Base-by-base conservation (phyloP, 2,113 vertebrate genomes). In the Strigops habroptila region DNA sequence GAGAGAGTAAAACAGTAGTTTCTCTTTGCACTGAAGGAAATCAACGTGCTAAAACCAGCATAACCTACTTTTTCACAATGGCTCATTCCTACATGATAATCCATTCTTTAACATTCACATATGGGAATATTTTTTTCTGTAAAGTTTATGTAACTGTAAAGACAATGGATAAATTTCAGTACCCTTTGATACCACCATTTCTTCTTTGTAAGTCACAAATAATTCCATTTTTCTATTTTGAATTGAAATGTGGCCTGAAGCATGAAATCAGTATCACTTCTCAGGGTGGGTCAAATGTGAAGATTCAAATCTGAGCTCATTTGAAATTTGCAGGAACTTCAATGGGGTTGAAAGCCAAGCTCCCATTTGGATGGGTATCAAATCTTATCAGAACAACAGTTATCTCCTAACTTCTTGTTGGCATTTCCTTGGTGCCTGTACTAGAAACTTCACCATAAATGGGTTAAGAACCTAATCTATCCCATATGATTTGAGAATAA, bases 221-320 rank as follows among this genome's bases (percentile, higher is more conserved):
- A 59, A 59, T 9, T 57, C 48, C 3, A 74, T 84, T 92, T 95
- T 90, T 93, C 33, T 84, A n/a, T 82, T 89, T 86, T 93, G 59
- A 91, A 94, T 70, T 76, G 59, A 89, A 89, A 85, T 73, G 31
- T 79, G 28, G 37, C 93, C 88, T 87, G 52, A 84, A 93, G 70
- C 70, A 60, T 43, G 39, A 76, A 93, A 92, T 92, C 52, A 77
- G n/a, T 73, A 62, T 76, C 41, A n/a, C 28, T 70, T 18, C 28
- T 76, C 8, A 49, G 70, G 41, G 41, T 79, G 74, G 59, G 70
- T 88, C 81, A 91, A 92, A 88, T 30, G n/a, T 10, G 23, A 67
- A 94, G 74, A 73, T 18, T 80, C 48, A 93, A 80, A 86, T 44
- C 44, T 23, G 18, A 15, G 9, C 41, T 91, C 19, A 55, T 65